These are phyloP conservation scores for Brachionus koreanus DNA, from an alignment of 1,140 invertebrate genomes.

Conservation along the genomic window DNA sequence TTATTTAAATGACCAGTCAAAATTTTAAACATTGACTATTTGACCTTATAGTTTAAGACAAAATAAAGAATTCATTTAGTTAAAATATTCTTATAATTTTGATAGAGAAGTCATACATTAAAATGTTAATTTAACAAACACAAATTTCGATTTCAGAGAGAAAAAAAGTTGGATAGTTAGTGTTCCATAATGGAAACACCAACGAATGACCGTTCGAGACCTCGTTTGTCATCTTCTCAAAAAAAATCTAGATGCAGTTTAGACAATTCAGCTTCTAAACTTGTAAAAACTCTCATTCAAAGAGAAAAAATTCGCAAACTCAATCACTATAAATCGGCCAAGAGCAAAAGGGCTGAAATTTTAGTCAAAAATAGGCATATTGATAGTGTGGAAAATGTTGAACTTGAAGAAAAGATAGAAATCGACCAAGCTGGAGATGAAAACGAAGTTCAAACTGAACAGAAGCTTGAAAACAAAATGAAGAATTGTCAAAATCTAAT, in stretches of 20 bases:
- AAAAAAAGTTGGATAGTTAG: not conserved
- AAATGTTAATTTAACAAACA: not conserved
- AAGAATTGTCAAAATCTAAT: not conserved
- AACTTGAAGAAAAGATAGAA: not conserved
- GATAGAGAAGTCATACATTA: not conserved
- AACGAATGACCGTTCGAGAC: not conserved
- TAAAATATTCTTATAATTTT: not conserved
- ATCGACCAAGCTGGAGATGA: not conserved
- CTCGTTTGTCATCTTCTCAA: not conserved
- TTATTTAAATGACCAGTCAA: not conserved
- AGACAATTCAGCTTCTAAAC: not conserved
- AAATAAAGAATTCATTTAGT: not conserved
- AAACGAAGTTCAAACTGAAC: not conserved
- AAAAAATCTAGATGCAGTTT: not conserved
- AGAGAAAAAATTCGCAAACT: slow-evolving; percentile 20
- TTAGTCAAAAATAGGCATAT: not conserved
- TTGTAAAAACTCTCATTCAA: not conserved
- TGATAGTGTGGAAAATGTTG: not conserved
- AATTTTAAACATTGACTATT: not conserved
- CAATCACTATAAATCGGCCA: not conserved
- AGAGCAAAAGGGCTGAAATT: slow-evolving; percentile 5
- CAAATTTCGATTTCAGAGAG: not conserved
- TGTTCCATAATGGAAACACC: slow-evolving; percentile 14
- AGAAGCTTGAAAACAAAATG: no score
- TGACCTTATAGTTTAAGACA: not conserved